These are phyloP conservation scores for Aleiodes alternator DNA, from an alignment of 2,888 invertebrate genomes.

Conservation along the genomic window DNA sequence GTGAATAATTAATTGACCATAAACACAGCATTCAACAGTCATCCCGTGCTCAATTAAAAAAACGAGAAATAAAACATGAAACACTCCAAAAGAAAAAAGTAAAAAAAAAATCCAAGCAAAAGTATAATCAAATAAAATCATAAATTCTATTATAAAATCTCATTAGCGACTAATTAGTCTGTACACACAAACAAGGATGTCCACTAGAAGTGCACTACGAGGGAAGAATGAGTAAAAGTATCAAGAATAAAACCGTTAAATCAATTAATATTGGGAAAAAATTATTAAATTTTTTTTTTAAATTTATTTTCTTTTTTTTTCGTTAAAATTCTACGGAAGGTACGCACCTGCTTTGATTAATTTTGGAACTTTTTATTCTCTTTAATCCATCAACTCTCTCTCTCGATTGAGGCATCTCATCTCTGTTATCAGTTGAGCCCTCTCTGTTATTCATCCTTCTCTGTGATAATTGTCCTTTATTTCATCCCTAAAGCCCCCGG, in stretches of 20 bases:
- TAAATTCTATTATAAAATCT: not conserved
- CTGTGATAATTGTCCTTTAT: slow-evolving; percentile 59
- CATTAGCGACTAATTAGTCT: slow-evolving; percentile 28
- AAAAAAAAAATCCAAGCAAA: slow-evolving; percentile 9
- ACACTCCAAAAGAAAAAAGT: not conserved
- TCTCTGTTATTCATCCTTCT: slow-evolving; percentile 44
- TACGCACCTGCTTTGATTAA: slow-evolving; percentile 28
- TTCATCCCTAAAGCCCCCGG: slow-evolving; percentile 63
- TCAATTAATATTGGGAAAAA: not conserved
- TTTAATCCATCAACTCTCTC: not conserved
- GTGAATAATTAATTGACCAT: not conserved
- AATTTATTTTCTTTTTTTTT: slow-evolving; percentile 14
- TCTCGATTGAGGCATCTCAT: slow-evolving; percentile 37
- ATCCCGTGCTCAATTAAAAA: not conserved
- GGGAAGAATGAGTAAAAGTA: slow-evolving; percentile 16
- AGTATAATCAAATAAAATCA: not conserved
- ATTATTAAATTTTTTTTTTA: not conserved
- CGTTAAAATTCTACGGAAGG: slow-evolving; percentile 9
- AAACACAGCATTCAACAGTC: slow-evolving; percentile 19
- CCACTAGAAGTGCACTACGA: slow-evolving; percentile 32
- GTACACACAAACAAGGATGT: slow-evolving; percentile 1
- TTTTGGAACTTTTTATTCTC: not conserved
- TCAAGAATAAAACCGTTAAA: not conserved
- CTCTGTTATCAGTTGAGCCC: slow-evolving; percentile 47
- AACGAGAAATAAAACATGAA: not conserved